Evolutionary conservation across 2,113 vertebrate species (phyloP).

Genomic region (Oxyruncus cristatus): DNA sequence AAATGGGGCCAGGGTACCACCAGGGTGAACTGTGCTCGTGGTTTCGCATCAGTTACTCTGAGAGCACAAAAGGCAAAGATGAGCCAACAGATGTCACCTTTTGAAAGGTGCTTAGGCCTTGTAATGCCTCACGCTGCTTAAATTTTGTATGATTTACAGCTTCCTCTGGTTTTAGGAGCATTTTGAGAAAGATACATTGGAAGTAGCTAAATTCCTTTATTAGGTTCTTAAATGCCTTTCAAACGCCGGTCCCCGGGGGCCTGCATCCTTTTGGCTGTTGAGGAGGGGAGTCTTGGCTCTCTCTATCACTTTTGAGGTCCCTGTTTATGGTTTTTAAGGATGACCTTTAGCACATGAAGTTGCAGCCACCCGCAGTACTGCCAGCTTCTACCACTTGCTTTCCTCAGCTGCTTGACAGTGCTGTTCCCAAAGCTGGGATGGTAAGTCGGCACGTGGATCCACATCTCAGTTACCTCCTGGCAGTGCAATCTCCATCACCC

Average conservation of each 20-base stretch:
- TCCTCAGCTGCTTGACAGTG: neutral
- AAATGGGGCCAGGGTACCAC: neutral
- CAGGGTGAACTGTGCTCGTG: neutral
- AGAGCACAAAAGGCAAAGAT: neutral
- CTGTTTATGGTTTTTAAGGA: neutral
- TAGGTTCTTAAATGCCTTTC: neutral
- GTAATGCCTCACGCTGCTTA: neutral
- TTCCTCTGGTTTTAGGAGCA: rapidly evolving
- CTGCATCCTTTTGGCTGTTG: neutral
- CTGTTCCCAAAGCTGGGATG: neutral
- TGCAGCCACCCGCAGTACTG: neutral
- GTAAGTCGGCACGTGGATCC: neutral
- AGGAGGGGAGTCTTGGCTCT: neutral
- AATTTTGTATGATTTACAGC: neutral
- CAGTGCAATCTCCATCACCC: neutral
- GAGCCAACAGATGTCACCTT: neutral
- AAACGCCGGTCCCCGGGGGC: neutral
- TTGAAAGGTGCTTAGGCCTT: neutral
- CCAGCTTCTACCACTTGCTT: neutral
- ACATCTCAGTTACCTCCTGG: neutral
- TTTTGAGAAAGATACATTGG: neutral
- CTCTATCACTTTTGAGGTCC: neutral
- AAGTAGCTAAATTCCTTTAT: neutral
- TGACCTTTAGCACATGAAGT: neutral
- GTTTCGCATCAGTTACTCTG: rapidly evolving